Evolutionary conservation across 2,797 vertebrate species (phyloP).

Genomic region (Choloepus didactylus): DNA sequence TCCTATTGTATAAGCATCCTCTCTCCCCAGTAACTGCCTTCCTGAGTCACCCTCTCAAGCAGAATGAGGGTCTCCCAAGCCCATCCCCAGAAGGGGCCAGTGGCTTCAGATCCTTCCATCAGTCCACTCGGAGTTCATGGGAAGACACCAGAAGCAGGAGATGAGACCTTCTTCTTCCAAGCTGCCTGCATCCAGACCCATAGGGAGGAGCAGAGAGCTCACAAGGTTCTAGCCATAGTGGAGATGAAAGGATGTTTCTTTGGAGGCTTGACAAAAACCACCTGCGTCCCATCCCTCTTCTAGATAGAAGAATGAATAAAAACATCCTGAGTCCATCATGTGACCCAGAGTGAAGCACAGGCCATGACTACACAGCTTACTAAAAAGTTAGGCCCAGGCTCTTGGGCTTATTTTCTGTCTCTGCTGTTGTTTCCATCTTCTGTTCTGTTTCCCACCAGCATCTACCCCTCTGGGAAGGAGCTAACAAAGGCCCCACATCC

Average conservation of each 20-base stretch:
- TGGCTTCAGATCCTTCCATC: neutral
- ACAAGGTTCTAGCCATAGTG: neutral
- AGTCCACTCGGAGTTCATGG: neutral
- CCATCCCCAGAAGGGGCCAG: neutral
- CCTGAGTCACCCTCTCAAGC: accelerated
- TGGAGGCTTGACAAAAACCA: conserved; percentile 50
- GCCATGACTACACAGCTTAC: conserved; percentile 58
- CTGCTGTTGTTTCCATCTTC: neutral
- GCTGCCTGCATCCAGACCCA: neutral
- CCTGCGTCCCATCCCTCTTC: conserved; percentile 76
- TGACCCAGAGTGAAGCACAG: conserved; percentile 39
- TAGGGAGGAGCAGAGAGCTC: neutral
- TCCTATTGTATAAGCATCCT: neutral
- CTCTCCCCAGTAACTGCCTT: neutral
- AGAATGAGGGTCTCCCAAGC: neutral
- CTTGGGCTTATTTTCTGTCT: neutral
- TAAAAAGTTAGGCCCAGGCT: neutral
- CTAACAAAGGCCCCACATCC: neutral
- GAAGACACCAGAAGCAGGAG: neutral
- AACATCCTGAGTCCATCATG: conserved; percentile 61
- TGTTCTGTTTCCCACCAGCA: conserved; percentile 10
- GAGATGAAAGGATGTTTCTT: conserved; percentile 33
- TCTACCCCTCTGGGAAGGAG: neutral
- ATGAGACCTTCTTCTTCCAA: neutral
- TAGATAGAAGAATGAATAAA: conserved; percentile 7